These are phyloP conservation scores for Tuta absoluta DNA, from an alignment of 2,888 invertebrate species.

Conservation along the genomic window DNA sequence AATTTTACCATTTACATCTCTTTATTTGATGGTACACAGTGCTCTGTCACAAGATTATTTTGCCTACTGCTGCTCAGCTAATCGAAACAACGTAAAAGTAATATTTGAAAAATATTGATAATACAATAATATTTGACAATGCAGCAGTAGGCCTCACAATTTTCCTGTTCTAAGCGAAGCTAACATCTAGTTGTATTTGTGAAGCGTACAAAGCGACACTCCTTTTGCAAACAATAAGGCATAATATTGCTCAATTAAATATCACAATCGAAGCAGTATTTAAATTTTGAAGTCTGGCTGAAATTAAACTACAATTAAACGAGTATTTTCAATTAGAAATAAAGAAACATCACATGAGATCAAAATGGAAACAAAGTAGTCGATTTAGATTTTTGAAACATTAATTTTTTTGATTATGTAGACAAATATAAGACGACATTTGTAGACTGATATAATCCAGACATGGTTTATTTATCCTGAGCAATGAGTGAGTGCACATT, in stretches of 20 bases:
- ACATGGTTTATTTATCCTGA: background rate
- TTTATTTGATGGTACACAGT: conserved; percentile 71
- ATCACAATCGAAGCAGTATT: conserved; percentile 23
- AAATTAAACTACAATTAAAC: background rate
- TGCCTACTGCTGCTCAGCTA: conserved; percentile 19
- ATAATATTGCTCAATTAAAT: conserved; percentile 36
- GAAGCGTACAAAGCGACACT: conserved; percentile 34
- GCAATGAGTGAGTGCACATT: conserved; percentile 45
- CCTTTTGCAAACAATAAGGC: conserved; percentile 35
- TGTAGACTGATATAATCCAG: background rate
- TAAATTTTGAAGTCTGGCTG: background rate
- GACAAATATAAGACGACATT: background rate
- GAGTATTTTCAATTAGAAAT: background rate
- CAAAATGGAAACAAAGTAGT: background rate
- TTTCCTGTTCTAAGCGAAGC: conserved; percentile 41
- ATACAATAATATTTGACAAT: background rate
- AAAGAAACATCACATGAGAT: background rate
- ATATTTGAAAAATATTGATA: background rate
- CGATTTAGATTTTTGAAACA: background rate
- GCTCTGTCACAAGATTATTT: conserved; percentile 52
- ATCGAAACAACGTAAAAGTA: background rate
- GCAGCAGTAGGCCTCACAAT: conserved; percentile 50
- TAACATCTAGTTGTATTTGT: conserved; percentile 32
- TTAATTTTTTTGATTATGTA: background rate
- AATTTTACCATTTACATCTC: conserved; percentile 52